Conservation (phyloP, 2,113 vertebrate genomes). For the Girardinichthys multiradiatus region DNA sequence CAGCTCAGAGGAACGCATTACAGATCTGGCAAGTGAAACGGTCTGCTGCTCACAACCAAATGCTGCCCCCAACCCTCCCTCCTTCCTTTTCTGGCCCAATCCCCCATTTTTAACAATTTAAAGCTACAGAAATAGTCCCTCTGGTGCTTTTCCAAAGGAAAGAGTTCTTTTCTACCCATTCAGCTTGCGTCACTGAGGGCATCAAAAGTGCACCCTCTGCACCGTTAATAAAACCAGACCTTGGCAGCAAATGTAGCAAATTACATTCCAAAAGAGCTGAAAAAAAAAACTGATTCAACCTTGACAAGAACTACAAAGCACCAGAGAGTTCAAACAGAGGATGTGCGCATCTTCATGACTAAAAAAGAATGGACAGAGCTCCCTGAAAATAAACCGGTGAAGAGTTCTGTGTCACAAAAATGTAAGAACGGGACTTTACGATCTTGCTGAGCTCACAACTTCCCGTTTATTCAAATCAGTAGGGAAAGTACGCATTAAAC, state of each 20-base stretch:
- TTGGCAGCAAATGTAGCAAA: constrained; percentile 42
- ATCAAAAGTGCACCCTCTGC: constrained; percentile 66
- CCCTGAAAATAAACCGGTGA: constrained; percentile 18
- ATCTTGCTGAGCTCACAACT: constrained; percentile 11
- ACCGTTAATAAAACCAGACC: constrained; percentile 57
- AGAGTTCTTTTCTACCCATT: constrained; percentile 49
- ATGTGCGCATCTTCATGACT: constrained; percentile 39
- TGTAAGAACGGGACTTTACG: constrained; percentile 12
- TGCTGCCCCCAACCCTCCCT: constrained; percentile 8
- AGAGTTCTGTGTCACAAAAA: constrained; percentile 32
- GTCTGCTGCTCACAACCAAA: constrained; percentile 63
- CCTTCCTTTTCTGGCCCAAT: constrained; percentile 38
- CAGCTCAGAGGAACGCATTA: constrained; percentile 72
- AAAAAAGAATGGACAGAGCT: constrained; percentile 14
- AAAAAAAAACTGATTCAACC: constrained; percentile 40
- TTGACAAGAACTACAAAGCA: constrained; percentile 57
- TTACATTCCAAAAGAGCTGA: constrained; percentile 42
- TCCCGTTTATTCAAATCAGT: constrained; percentile 44
- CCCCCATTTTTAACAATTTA: constrained; percentile 68
- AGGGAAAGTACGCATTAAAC: too few species aligned
- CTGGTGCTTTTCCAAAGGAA: constrained; percentile 75
- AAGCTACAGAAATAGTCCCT: constrained; percentile 75
- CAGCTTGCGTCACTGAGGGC: constrained; percentile 73
- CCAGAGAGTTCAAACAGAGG: constrained; percentile 37
- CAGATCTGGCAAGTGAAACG: constrained; percentile 74